Base-by-base conservation (phyloP, 2,113 vertebrate species). In the Laterallus jamaicensis region DNA sequence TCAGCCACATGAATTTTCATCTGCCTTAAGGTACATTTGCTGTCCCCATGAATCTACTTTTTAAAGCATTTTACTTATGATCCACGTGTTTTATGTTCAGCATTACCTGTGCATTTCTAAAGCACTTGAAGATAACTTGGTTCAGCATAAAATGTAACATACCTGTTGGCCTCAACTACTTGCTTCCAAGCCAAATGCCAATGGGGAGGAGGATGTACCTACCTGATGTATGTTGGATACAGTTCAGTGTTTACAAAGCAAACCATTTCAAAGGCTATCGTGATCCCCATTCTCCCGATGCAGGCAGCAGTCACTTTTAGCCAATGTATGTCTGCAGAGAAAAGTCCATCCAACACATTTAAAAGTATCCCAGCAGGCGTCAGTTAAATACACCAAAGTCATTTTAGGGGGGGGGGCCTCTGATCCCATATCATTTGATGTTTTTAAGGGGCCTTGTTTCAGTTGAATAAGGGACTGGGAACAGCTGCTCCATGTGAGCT, bases 191-290 rank as follows among this genome's bases (percentile, higher is more conserved):
- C 12, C 49, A 12, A 86, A 64, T 9, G 19, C 22, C n/a, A 26
- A 0, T 0, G 2, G 44, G 17, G 12, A 49, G 32, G 28, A 78
- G 28, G 37, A 66, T 8, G 12, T 6, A 87, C 96, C 52, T 93
- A 99, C 99, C 99, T 98, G 95, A 99, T 98, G 80, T 99, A 99
- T 0, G 99, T 99, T 47, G 99, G 99, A 90, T 99, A 99, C 66
- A 99, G 96, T 59, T 99, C 99, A 3, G 98, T 97, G 83, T 98
- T 99, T 39, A 99, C 99, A 90, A 99, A 99, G 78, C 99, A 99
- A 59, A 99, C 98, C 98, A 99, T 99, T 95, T 99, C 98, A 31
- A 98, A 99, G 78, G 98, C 95, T 97, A 99, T 97, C 1, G 99
- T 99, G 96, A 99, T 99, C 11, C 99, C 99, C 97, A 99, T 97